Evolutionary conservation across 2,888 invertebrate genomes (phyloP), one percentile per base, ranked within the genome.

Genomic region (Theodoxus fluviatilis): DNA sequence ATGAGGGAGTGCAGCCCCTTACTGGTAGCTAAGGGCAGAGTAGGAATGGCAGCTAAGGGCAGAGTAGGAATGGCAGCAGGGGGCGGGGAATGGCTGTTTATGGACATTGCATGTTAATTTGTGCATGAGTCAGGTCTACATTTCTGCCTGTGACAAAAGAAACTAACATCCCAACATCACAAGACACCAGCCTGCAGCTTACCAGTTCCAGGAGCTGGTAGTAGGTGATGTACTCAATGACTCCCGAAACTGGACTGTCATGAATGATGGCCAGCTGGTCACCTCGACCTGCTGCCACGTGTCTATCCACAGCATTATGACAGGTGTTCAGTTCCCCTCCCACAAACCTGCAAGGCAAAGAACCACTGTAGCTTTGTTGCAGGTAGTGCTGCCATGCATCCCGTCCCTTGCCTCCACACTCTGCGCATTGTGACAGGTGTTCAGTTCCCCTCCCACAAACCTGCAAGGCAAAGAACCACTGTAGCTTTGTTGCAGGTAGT

Each of bases 251-350:
- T 0, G 96, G 96, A 47, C 95, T 95, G 87, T 97, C 96, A 85
- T 96, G 93, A 63, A 96, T 93, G 33, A 97, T 88, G 0, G 96
- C 96, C 0, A 92, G 89, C 81, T 93, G 92, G 12, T 91, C 90
- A 0, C 95, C 96, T 69, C 76, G 75, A 0, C 96, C 96, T 0
- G 90, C 91, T 7, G 90, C 90, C 4, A 96, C 93, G 88, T 97
- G 96, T 0, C 96, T 91, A 87, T 97, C 97, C 12, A 97, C 89
- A 0, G 95, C 94, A 87, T 97, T 97, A 89, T 95, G 93, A 82
- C 96, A 95, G 0, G 95, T 95, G 80, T 96, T 97, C 84, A 96
- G 86, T 87, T 95, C 93, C 0, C 96, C 97, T 0, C 95, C 96
- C 1, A 92, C 91, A 89, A 93, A 95, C 94, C 94, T 86, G 70